These are phyloP conservation scores for Odontomachus brunneus DNA, from an alignment of 1,140 invertebrate species.

Conservation along the genomic window DNA sequence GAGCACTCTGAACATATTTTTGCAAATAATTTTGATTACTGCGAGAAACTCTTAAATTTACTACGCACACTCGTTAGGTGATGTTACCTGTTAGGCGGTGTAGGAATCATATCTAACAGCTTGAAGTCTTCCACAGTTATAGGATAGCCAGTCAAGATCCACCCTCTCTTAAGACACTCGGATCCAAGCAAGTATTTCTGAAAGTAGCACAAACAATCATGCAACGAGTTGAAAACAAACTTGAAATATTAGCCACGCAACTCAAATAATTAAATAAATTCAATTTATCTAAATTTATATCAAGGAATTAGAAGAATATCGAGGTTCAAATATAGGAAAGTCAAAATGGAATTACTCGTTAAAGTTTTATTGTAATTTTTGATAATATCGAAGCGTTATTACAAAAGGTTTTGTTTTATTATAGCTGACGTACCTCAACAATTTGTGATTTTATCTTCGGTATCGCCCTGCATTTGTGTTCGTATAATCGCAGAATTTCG, in stretches of 20 bases:
- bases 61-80: neutral
- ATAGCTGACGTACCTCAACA: slow-evolving; percentile 68
- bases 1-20: slow-evolving; percentile 67
- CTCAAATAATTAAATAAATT: no score
- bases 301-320: no score
- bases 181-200: slow-evolving; percentile 77
- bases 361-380: no score
- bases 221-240: no score
- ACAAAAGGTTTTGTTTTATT: no score
- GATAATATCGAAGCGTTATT: no score
- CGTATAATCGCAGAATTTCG: slow-evolving; percentile 81
- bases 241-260: neutral
- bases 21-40: no score
- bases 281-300: no score
- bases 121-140: slow-evolving; percentile 86
- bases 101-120: slow-evolving; percentile 86
- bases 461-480: slow-evolving; percentile 80
- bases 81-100: slow-evolving; percentile 88
- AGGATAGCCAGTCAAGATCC: slow-evolving; percentile 87
- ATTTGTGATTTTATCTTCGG: slow-evolving; percentile 84
- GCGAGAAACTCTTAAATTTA: neutral
- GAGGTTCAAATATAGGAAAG: no score
- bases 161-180: slow-evolving; percentile 87
- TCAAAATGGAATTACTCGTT: no score
- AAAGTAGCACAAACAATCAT: slow-evolving; percentile 29